Percentiles rank a stretch among this genome's conserved stretches.
These are phyloP conservation scores for Drymodes brunneopygia DNA, from an alignment of 2,113 vertebrate genomes.

Conservation along the genomic window DNA sequence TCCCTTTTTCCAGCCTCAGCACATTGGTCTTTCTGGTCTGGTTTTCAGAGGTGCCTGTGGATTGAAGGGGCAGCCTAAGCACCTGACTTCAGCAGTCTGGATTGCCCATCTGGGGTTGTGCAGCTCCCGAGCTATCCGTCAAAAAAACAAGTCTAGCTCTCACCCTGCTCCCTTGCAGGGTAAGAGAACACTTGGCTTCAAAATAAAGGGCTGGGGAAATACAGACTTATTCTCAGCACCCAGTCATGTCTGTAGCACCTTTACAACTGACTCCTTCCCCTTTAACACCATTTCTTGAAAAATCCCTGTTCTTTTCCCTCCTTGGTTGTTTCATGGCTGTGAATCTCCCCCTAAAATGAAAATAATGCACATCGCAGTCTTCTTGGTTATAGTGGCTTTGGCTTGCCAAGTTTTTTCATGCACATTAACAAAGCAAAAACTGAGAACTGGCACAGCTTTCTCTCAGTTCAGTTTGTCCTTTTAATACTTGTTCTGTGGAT, in stretches of 20 bases:
- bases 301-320: background rate
- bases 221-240: background rate
- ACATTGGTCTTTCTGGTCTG: background rate
- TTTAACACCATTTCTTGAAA: background rate
- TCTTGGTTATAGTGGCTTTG: background rate
- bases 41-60: constrained; percentile 7
- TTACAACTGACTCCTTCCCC: background rate
- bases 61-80: constrained; percentile 9
- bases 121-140: background rate
- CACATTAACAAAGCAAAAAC: constrained; percentile 17
- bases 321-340: background rate
- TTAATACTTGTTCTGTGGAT: background rate
- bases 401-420: constrained; percentile 17
- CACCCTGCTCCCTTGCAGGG: background rate
- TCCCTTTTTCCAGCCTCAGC: background rate
- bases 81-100: constrained; percentile 28
- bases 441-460: background rate
- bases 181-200: background rate
- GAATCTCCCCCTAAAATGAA: background rate
- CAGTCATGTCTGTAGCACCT: background rate
- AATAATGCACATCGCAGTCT: background rate
- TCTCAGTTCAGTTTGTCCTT: constrained; percentile 3
- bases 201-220: background rate
- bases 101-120: background rate
- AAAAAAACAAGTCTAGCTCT: background rate